These are phyloP conservation scores for Dasypus novemcinctus DNA, from an alignment of 2,113 vertebrate species.

Conservation along the genomic window DNA sequence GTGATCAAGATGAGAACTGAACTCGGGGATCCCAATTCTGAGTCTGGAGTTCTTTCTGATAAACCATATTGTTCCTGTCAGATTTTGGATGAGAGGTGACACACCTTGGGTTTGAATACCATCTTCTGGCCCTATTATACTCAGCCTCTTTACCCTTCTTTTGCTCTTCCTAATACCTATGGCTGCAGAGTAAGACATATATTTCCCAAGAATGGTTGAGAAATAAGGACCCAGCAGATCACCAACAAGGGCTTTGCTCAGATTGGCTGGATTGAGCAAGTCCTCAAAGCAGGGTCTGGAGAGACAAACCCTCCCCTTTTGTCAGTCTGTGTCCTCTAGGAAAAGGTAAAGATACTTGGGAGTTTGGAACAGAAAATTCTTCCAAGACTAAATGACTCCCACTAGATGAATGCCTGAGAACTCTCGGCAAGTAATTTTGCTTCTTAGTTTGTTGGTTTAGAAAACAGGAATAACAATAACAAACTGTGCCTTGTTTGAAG, in stretches of 20 bases:
- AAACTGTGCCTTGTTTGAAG: not conserved
- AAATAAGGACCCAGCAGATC: not conserved
- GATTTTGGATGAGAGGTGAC: not conserved
- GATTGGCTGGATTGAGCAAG: not conserved
- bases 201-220: constrained; percentile 10
- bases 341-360: not conserved
- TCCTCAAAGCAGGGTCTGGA: not conserved
- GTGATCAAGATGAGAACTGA: not conserved
- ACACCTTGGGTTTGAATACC: not conserved
- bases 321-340: not conserved
- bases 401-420: not conserved
- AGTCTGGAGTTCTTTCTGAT: constrained; percentile 27
- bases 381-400: constrained; percentile 2
- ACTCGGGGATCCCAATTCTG: not conserved
- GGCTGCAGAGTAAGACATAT: not conserved
- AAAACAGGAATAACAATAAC: constrained; percentile 35
- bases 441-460: not conserved
- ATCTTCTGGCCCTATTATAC: not conserved
- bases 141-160: not conserved
- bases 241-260: not conserved
- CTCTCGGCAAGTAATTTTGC: constrained; percentile 2
- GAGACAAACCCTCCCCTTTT: constrained; percentile 6
- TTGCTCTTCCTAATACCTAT: not conserved
- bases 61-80: not conserved
- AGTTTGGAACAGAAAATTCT: not conserved